These are phyloP conservation scores for Dromaius novaehollandiae DNA, from an alignment of 2,113 vertebrate genomes.

Conservation along the genomic window DNA sequence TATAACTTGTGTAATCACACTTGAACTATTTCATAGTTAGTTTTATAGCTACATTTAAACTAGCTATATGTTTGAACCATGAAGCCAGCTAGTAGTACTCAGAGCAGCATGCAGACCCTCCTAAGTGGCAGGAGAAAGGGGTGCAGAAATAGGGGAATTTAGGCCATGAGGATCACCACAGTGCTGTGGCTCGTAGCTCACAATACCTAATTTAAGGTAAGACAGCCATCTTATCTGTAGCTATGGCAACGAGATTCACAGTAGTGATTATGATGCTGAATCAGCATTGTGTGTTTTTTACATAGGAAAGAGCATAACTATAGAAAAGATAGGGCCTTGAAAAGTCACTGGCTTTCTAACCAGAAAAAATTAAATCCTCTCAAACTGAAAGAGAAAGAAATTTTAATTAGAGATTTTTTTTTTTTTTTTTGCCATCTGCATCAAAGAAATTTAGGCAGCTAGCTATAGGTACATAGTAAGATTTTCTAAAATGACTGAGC, in stretches of 20 bases:
- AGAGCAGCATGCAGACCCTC: not conserved
- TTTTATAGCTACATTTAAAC: not conserved
- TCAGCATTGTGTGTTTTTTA: not conserved
- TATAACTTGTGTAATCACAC: not conserved
- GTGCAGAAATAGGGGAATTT: not conserved
- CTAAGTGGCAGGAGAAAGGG: not conserved
- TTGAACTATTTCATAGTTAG: not conserved
- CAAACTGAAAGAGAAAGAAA: not conserved
- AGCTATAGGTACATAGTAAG: not conserved
- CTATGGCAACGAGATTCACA: not conserved
- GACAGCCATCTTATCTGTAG: not conserved
- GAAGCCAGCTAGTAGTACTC: not conserved
- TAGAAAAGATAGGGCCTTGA: not conserved
- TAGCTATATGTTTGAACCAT: fast-evolving
- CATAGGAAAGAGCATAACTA: not conserved
- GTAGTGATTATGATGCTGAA: not conserved
- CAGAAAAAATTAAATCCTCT: not conserved
- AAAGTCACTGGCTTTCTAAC: not conserved
- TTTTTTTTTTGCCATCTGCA: not conserved
- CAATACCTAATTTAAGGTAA: not conserved
- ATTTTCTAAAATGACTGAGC: not conserved
- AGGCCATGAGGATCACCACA: not conserved
- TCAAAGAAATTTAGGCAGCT: not conserved
- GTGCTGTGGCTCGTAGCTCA: not conserved
- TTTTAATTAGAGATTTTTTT: not conserved